phyloP scores from a whole-genome alignment of 2,797 vertebrate genomes.

The Chelmon rostratus region DNA sequence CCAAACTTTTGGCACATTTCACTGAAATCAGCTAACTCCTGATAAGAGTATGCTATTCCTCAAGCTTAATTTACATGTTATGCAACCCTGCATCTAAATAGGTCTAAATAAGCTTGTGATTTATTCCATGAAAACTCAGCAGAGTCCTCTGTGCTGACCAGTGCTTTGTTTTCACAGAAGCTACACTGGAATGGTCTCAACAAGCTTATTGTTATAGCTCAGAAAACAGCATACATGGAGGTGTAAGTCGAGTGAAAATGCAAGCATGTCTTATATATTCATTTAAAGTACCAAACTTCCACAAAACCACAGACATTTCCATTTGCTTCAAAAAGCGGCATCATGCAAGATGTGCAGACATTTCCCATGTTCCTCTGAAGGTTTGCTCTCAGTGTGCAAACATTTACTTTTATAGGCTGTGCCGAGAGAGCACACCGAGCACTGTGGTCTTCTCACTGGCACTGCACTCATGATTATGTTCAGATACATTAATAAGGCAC shows the following conservation, averaged over 20 bases:
- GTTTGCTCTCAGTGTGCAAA: conserved; percentile 14
- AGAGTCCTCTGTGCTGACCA: too few species aligned
- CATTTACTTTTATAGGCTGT: conserved; percentile 22
- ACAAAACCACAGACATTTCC: not conserved
- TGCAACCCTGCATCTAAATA: not conserved
- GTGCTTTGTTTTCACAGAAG: too few species aligned
- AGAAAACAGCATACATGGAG: not conserved
- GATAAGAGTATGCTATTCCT: not conserved
- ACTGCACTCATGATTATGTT: conserved; percentile 8
- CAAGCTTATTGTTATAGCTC: not conserved
- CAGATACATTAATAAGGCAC: not conserved
- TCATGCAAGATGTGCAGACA: not conserved
- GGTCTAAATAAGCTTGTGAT: too few species aligned
- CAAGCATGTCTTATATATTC: conserved; percentile 11
- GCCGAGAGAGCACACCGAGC: not conserved
- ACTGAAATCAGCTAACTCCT: too few species aligned
- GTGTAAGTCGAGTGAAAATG: not conserved
- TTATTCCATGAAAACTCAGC: too few species aligned
- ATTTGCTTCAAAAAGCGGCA: conserved; percentile 18
- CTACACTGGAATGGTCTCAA: too few species aligned
- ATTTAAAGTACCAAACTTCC: not conserved
- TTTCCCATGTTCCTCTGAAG: conserved; percentile 13
- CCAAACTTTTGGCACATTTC: not conserved
- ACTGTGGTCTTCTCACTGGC: not conserved
- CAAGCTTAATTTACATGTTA: not conserved